Evolutionary conservation across 2,888 invertebrate genomes (phyloP), one percentile per base, ranked within the genome.

Genomic region (Myopa tessellatipennis): DNA sequence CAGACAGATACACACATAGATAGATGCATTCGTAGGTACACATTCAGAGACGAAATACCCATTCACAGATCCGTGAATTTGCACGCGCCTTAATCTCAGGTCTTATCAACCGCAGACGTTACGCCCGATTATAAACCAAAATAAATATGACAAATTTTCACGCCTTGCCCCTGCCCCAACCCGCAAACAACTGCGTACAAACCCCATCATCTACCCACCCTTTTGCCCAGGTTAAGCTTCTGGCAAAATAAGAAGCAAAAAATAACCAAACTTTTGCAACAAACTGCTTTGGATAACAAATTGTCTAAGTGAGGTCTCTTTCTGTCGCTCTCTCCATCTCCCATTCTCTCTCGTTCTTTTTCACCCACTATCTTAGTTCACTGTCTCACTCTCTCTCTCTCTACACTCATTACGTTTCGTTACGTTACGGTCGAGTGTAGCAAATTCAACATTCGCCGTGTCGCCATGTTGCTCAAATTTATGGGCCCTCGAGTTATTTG

Each of bases 31-130:
- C 72, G n/a, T 16, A 10, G 3, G 5, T 55, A 40, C 3, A 18
- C 45, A 50, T 36, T 16, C 16, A 38, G 6, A 58, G 10, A 18
- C 36, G 10, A 45, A 45, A 45, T 45, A 72, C 12, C 18, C n/a
- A n/a, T 5, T 7, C 16, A 68, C 14, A 55, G n/a, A 14, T 55
- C 14, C 55, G 55, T 4, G 55, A 10, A 45, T 45, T 45, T 45
- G 45, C 45, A 74, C 74, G 52, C 74, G 74, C 74, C 74, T 18
- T 74, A 65, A 74, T 74, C 74, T 74, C 65, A 16, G 36, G 74
- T 45, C 68, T 75, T 75, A 68, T 60, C 68, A 60, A 69, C 68
- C 45, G 60, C 40, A 75, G 60, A 75, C 69, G 75, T 75, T 69
- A 34, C 58, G 26, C 45, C 26, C 75, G 68, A 69, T 75, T 60